Evolutionary conservation across 2,113 vertebrate species (phyloP), one percentile per base, ranked within the genome.

Genomic region (Gallinago jamesoni): DNA sequence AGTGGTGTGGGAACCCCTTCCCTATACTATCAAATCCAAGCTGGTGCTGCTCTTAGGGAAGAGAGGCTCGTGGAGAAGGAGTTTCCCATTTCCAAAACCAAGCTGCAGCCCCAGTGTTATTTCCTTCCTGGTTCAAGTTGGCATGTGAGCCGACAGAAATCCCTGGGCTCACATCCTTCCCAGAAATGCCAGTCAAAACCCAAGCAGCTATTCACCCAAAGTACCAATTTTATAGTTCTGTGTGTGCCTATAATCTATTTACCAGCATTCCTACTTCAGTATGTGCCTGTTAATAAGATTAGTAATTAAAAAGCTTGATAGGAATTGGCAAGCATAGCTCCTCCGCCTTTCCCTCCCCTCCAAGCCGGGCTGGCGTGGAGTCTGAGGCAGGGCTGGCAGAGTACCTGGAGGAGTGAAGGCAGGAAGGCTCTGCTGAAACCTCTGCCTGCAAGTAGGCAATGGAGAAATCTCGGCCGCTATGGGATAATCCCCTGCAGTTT

Each of bases 401-500:
- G 79, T 23, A 94, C 64, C 92, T 82, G 78, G 39, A 33, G 85
- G 80, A 92, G 52, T 4, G 75, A 59, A 79, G 72, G 69, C 94
- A 94, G 75, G 69, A 80, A 41, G 43, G 73, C 66, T 86, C 30
- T 18, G 69, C 88, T 41, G 79, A 25, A 73, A 27, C 79, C 59
- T 60, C 81, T 67, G 62, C 57, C 77, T 35, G 47, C 48, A 10
- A 81, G 63, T 3, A 25, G 52, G 85, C 89, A 53, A 98, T 97
- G 92, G 98, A 98, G 89, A 98, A 99, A 31, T 87, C 83, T 4
- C 98, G 99, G 91, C 98, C 98, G 1, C 97, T 97, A 6, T 99
- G 99, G 99, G 98, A 98, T 93, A 98, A 96, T 79, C 98, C 98
- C 62, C 90, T 98, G 68, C 98, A 99, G 95, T 99, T 99, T 63